Evolutionary conservation across 2,797 vertebrate species (phyloP).

Genomic region (Lepus oiostolus): DNA sequence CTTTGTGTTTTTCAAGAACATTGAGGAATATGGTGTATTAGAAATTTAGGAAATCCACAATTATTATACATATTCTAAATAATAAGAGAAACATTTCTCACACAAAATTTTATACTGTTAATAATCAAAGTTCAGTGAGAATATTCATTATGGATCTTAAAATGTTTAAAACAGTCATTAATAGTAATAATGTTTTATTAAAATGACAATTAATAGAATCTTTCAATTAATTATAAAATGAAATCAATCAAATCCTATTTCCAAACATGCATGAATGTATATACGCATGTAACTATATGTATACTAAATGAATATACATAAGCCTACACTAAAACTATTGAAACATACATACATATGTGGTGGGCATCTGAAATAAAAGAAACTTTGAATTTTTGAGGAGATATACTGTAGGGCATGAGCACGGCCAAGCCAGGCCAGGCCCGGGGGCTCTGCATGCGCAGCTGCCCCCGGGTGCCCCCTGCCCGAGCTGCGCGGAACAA

Average conservation of each 20-base stretch:
- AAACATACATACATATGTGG: background rate
- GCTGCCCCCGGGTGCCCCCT: too few relatives aligned
- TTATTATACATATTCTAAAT: background rate
- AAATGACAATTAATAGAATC: background rate
- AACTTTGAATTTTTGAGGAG: too few relatives aligned
- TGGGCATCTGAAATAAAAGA: background rate
- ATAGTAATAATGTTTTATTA: background rate
- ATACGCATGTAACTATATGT: background rate
- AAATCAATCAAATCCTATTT: background rate
- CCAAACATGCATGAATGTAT: background rate
- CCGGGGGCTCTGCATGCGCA: too few relatives aligned
- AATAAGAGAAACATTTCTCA: background rate
- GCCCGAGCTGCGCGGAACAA: too few relatives aligned
- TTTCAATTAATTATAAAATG: constrained; percentile 33
- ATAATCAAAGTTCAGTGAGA: constrained; percentile 35
- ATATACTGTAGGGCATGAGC: too few relatives aligned
- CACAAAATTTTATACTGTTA: background rate
- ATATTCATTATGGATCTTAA: background rate
- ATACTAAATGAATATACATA: background rate
- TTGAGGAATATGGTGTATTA: background rate
- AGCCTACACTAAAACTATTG: background rate
- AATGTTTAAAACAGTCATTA: constrained; percentile 34
- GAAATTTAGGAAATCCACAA: background rate
- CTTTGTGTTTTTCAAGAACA: background rate
- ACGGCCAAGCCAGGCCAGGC: too few relatives aligned